Base-by-base conservation (phyloP, 1,140 invertebrate genomes). In the Coptotermes formosanus region DNA sequence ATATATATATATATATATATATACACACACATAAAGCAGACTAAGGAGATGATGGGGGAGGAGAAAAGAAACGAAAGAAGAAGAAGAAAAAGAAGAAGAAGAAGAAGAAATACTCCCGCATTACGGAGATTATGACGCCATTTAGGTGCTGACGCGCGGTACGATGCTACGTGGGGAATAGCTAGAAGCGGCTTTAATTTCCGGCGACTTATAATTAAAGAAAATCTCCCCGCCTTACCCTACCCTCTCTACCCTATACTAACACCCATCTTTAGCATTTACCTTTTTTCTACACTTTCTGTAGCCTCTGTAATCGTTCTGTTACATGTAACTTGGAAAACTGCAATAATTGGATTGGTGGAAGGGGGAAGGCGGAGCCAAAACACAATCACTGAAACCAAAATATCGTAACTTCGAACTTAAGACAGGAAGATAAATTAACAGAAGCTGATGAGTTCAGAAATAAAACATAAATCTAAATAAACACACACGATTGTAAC, bases 151-250 rank as follows among this genome's bases (percentile, higher is more conserved):
- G 64, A 75, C 64, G 64, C 64, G 64, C 64, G 6, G n/a, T 75
- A 25, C 30, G 64, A 75, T 75, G 64, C 64, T 30, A n/a, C 25
- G 16, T 14, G 64, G 64, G 25, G n/a, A 25, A 25, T 75, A n/a
- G 64, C n/a, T 75, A 75, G 64, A 14, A 30, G 64, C 64, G 64
- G 64, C 64, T 75, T 75, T 75, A 75, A 75, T 75, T 75, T 75
- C 64, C 64, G 64, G 64, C 30, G 64, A 75, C 64, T 75, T 75
- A 75, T 75, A 75, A 75, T 75, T 75, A 75, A 75, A 75, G 64
- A 75, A 75, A 14, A 25, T 25, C 64, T 75, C 64, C n/a, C 64
- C 64, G 25, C 64, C 64, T 75, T 12, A 30, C n/a, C 64, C n/a
- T n/a, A 6, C 64, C 64, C 64, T 16, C n/a, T 30, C 64, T n/a